A percentile compares a stretch with the other conserved stretches of the same genome.
Evolutionary conservation across 2,888 invertebrate species (phyloP).

Genomic region (Stenotaenia linearis): DNA sequence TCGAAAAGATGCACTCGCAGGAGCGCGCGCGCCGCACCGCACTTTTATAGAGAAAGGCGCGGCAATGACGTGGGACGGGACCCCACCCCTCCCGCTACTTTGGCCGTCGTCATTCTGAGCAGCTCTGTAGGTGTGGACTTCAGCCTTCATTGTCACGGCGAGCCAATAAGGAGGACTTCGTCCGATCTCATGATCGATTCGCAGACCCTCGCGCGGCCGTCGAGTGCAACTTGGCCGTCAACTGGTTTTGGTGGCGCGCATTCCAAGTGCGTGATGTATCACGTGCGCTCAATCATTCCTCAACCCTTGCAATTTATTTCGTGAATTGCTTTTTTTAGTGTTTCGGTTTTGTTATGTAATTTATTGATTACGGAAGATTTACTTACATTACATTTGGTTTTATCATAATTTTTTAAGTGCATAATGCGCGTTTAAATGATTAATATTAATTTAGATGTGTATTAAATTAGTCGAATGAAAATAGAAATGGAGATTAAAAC

Average conservation of each 20-base stretch:
- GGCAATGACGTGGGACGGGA: slow-evolving; percentile 15
- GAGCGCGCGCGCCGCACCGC: slow-evolving; percentile 22
- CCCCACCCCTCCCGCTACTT: slow-evolving; percentile 3
- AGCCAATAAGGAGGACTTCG: slow-evolving; percentile 16
- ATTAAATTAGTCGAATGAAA: too few species aligned
- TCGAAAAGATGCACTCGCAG: slow-evolving; percentile 17
- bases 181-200: slow-evolving; percentile 13
- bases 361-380: too few species aligned
- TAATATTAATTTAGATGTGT: too few species aligned
- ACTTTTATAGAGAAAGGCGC: slow-evolving; percentile 14
- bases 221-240: background rate
- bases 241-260: background rate
- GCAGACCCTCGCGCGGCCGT: background rate
- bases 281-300: background rate
- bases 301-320: background rate
- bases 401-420: too few species aligned
- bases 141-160: slow-evolving; percentile 23
- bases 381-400: too few species aligned
- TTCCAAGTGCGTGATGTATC: background rate
- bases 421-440: too few species aligned
- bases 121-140: slow-evolving; percentile 4
- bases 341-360: too few species aligned
- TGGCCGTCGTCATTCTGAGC: slow-evolving; percentile 23
- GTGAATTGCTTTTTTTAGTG: too few species aligned
- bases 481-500: too few species aligned